Conservation (phyloP, 2,113 vertebrate species). For the Rhizomys pruinosus region DNA sequence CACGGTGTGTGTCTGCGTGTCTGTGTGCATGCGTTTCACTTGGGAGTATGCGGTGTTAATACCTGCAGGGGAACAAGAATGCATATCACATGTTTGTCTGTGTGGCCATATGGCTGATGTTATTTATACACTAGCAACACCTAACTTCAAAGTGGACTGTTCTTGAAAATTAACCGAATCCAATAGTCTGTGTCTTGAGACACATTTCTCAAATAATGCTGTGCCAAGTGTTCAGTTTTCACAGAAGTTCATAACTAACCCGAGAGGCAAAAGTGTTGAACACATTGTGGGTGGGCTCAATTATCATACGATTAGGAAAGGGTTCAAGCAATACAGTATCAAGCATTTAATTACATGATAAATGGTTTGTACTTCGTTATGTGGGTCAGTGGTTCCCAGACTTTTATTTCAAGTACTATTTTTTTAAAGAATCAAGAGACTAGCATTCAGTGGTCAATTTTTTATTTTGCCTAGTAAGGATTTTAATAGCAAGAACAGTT, state of each 20-base stretch:
- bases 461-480: constrained; percentile 71
- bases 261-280: not conserved
- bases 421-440: constrained; percentile 6
- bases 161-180: constrained; percentile 51
- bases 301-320: constrained; percentile 43
- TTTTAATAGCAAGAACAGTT: constrained; percentile 42
- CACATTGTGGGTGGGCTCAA: not conserved
- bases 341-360: constrained; percentile 8
- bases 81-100: rapidly evolving
- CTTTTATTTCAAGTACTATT: constrained; percentile 35
- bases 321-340: not conserved
- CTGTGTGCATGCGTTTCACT: too few species aligned
- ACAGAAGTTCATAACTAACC: constrained; percentile 51
- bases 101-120: not conserved
- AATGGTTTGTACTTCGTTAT: constrained; percentile 12
- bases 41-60: too few species aligned
- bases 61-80: not conserved
- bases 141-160: constrained; percentile 9
- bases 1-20: rapidly evolving
- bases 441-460: constrained; percentile 60
- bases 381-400: constrained; percentile 8
- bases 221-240: not conserved
- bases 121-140: not conserved
- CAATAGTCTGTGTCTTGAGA: constrained; percentile 35
- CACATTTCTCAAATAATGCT: constrained; percentile 5